Evolutionary conservation across 1,140 invertebrate genomes (phyloP).

Genomic region (Drosophila ambigua): DNA sequence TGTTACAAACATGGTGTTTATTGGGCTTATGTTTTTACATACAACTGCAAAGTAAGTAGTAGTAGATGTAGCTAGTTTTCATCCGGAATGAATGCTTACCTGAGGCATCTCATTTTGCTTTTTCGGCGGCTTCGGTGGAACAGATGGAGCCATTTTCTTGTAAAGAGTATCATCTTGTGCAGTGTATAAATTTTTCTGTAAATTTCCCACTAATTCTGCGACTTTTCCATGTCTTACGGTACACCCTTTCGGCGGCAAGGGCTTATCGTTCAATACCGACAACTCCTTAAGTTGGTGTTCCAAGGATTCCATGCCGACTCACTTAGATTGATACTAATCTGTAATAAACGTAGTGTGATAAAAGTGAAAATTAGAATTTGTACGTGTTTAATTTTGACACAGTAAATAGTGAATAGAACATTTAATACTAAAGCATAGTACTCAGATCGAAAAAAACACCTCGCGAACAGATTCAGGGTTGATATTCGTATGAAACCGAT

Average conservation of each 20-base stretch:
- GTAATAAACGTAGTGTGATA: too few relatives aligned
- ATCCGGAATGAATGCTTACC: constrained; percentile 16
- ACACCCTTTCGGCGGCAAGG: neutral
- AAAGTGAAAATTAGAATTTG: too few relatives aligned
- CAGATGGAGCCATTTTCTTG: constrained; percentile 34
- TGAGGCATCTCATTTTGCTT: constrained; percentile 50
- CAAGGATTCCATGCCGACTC: constrained; percentile 27
- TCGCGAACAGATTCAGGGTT: too few relatives aligned
- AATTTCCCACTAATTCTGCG: constrained; percentile 46
- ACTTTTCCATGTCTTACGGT: constrained; percentile 43
- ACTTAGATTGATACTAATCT: too few relatives aligned
- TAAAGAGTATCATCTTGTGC: neutral
- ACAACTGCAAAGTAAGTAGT: too few relatives aligned
- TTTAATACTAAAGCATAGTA: too few relatives aligned
- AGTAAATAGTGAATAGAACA: too few relatives aligned
- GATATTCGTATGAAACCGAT: too few relatives aligned
- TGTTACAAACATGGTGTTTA: too few relatives aligned
- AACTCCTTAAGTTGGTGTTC: constrained; percentile 21
- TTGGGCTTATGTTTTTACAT: too few relatives aligned
- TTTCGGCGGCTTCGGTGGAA: constrained; percentile 57
- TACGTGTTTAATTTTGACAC: too few relatives aligned
- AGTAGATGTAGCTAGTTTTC: neutral
- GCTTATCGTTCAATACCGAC: constrained; percentile 11
- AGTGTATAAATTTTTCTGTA: constrained; percentile 30
- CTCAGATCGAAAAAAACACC: too few relatives aligned